Percentiles rank a stretch among this genome's conserved stretches.
Evolutionary conservation across 2,113 vertebrate genomes (phyloP).

Genomic region (Chamaetylas fuelleborni): DNA sequence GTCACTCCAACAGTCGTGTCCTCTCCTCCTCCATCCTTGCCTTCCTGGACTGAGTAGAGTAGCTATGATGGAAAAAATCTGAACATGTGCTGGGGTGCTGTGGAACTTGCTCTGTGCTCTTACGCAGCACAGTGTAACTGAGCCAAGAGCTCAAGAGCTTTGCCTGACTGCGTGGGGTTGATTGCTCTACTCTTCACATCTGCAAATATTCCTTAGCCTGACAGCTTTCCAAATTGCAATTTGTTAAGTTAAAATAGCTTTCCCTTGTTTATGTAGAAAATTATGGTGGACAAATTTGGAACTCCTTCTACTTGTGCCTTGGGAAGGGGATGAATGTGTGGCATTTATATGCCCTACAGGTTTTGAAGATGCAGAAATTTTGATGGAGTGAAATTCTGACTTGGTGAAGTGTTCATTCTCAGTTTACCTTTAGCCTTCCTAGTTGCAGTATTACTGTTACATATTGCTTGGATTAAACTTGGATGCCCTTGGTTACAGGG

Average conservation of each 20-base stretch:
- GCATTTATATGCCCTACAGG: background rate
- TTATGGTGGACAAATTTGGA: background rate
- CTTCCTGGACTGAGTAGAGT: accelerated
- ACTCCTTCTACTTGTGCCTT: background rate
- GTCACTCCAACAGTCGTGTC: accelerated
- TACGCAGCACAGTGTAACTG: no score
- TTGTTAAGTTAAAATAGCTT: background rate
- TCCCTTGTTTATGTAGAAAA: background rate
- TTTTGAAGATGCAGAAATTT: background rate
- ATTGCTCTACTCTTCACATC: background rate
- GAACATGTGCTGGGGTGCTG: accelerated
- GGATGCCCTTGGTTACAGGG: background rate
- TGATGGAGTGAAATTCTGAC: background rate
- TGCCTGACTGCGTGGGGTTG: accelerated
- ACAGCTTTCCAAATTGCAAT: background rate
- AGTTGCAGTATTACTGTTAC: background rate
- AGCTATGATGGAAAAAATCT: background rate
- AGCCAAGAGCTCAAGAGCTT: background rate
- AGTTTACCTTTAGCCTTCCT: background rate
- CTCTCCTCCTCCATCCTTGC: accelerated
- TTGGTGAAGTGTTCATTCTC: background rate
- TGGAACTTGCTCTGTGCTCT: background rate
- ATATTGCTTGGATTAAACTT: background rate
- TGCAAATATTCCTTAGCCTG: background rate
- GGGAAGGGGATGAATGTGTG: background rate